Evolutionary conservation across 1,140 invertebrate genomes (phyloP), one percentile per base, ranked within the genome.

Genomic region (Parasteatoda tepidariorum): DNA sequence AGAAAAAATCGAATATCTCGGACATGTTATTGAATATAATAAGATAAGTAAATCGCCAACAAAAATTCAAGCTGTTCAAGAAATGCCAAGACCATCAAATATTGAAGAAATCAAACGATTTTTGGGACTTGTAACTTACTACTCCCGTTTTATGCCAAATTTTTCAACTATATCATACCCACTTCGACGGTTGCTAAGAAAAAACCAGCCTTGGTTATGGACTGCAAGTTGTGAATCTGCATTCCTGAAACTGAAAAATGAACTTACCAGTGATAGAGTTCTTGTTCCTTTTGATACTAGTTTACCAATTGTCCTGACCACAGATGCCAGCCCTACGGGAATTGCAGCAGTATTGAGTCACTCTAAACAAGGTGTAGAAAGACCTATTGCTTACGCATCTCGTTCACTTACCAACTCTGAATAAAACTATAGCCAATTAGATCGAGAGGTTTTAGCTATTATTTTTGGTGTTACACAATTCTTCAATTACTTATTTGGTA

Each of bases 281-380:
- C 81, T 91, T 5, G 85, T 86, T 18, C 90, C 89, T 68, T 90
- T 87, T 78, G 85, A 90, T 62, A 87, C 88, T 26, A 84, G 88
- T 86, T 87, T 89, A 87, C 90, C 90, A 88, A 87, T 91, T 87
- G 87, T 90, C 86, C 86, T 92, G 2, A 85, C 88, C 6, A 9
- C 7, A 5, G 90, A 91, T 85, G 89, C 88, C 24, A 88, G 85
- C 26, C 85, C 87, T 3, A 86, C 85, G 33, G 90, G 89, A 1
- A 28, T 91, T 5, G 89, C 89, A 13, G 90, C 89, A 1, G 89
- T 92, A 1, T 48, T 92, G 11, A 83, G 86, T 15, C 90, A 91
- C 62, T 54, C 68, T 1, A 85, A 85, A 59, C 86, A 90, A 79
- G n/a, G n/a, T n/a, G n/a, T n/a, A n/a, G n/a, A n/a, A n/a, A n/a